Percentiles rank a stretch among this genome's conserved stretches.
phyloP scores from a whole-genome alignment of 2,888 invertebrate genomes.

The Tenthredo distinguenda region DNA sequence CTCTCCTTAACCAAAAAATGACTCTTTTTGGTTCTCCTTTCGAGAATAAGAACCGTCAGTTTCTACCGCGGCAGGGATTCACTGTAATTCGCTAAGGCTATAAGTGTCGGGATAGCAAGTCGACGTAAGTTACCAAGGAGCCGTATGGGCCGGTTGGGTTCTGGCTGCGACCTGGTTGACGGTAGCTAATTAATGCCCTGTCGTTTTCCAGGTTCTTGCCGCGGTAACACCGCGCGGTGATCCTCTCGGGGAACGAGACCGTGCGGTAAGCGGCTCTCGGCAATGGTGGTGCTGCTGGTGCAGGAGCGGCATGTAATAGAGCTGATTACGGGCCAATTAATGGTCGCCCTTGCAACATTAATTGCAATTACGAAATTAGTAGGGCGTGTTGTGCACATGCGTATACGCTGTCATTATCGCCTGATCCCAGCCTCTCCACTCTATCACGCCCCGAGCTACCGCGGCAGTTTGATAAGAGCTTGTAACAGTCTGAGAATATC shows the following conservation, averaged over 20 bases:
- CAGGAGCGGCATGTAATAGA: constrained; percentile 61
- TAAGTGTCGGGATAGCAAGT: neutral
- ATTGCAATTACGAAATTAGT: constrained; percentile 61
- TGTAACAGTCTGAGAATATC: neutral
- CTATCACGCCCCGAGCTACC: constrained; percentile 10
- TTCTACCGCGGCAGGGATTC: neutral
- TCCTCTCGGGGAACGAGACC: constrained; percentile 31
- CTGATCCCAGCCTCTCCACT: constrained; percentile 21
- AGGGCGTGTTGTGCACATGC: constrained; percentile 51
- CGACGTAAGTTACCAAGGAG: neutral
- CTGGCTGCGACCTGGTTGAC: constrained; percentile 7
- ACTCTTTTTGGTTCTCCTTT: neutral
- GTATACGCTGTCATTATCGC: constrained; percentile 51
- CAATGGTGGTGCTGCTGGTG: neutral
- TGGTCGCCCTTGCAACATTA: constrained; percentile 65
- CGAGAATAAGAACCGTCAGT: neutral
- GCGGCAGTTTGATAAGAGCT: constrained; percentile 15
- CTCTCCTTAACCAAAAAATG: neutral
- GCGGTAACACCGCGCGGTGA: constrained; percentile 54
- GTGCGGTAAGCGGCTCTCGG: neutral
- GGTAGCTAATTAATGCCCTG: constrained; percentile 66
- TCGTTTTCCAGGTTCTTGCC: constrained; percentile 61
- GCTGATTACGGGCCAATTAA: constrained; percentile 67
- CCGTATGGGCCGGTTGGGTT: constrained; percentile 36
- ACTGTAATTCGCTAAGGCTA: neutral